Conservation (phyloP, 2,888 invertebrate species). For the Eilema depressum region DNA sequence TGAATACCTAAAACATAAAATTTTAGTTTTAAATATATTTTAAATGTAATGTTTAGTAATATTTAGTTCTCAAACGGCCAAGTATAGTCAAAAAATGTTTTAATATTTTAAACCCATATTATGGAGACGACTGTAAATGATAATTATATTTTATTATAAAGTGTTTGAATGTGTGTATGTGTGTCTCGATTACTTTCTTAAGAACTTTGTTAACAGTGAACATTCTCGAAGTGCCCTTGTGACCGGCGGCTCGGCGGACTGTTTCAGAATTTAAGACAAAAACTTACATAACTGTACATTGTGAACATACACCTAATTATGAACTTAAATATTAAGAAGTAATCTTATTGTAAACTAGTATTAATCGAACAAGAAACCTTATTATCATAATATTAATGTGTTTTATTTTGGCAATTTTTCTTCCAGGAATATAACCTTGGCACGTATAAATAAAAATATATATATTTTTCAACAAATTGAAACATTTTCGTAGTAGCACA, state of each 20-base stretch:
- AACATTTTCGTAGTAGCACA: no score
- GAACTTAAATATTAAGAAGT: conserved; percentile 79
- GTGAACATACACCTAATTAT: conserved; percentile 85
- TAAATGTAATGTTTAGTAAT: conserved; percentile 12
- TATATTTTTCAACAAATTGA: no score
- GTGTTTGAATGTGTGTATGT: conserved; percentile 61
- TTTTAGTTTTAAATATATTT: neutral
- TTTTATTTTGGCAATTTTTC: conserved; percentile 76
- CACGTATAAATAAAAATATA: no score
- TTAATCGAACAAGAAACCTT: conserved; percentile 87
- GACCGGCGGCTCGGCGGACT: conserved; percentile 82
- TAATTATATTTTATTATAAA: conserved; percentile 52
- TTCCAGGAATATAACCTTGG: neutral
- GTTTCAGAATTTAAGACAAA: conserved; percentile 80
- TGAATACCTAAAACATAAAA: no score
- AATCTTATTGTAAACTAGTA: conserved; percentile 86
- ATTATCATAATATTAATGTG: conserved; percentile 83
- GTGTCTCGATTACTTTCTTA: conserved; percentile 66
- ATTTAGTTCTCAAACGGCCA: conserved; percentile 27
- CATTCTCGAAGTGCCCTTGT: conserved; percentile 83
- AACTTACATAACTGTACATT: conserved; percentile 85
- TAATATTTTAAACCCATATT: conserved; percentile 11
- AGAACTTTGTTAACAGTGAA: conserved; percentile 59
- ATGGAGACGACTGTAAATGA: conserved; percentile 28
- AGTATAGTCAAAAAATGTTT: conserved; percentile 18